Conservation (phyloP, 2,113 vertebrate genomes). For the Alexandromys fortis region DNA sequence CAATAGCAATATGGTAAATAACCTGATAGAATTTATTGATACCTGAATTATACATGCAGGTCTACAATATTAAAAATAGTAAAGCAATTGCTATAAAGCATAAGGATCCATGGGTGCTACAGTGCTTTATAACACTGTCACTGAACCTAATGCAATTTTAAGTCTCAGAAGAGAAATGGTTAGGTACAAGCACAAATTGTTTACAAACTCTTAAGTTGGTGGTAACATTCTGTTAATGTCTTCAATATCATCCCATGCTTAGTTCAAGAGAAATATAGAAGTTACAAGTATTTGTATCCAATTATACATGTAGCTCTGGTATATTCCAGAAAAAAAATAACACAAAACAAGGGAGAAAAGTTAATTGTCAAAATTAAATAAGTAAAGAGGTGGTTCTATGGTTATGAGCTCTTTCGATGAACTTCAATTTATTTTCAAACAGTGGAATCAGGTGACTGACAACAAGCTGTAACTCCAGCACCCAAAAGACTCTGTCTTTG, state of each 20-base stretch:
- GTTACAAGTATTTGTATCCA: neutral
- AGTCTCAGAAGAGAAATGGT: neutral
- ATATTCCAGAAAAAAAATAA: neutral
- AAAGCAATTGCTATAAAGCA: neutral
- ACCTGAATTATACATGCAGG: neutral
- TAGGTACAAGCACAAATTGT: neutral
- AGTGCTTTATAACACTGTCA: neutral
- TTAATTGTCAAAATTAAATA: neutral
- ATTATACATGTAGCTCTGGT: neutral
- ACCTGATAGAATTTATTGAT: neutral
- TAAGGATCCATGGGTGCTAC: neutral
- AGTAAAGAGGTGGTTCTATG: neutral
- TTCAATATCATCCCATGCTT: accelerated
- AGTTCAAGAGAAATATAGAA: neutral
- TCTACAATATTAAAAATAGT: neutral
- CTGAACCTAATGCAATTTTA: neutral
- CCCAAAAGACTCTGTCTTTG: neutral
- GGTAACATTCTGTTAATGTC: neutral
- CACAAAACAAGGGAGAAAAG: neutral
- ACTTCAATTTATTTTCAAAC: neutral
- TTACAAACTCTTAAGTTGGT: neutral
- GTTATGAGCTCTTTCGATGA: neutral
- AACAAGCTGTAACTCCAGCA: neutral
- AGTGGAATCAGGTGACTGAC: neutral
- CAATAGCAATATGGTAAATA: neutral